A percentile compares a stretch with the other conserved stretches of the same genome.
Evolutionary conservation across 2,797 vertebrate species (phyloP).

Genomic region (Periophthalmus magnuspinnatus): DNA sequence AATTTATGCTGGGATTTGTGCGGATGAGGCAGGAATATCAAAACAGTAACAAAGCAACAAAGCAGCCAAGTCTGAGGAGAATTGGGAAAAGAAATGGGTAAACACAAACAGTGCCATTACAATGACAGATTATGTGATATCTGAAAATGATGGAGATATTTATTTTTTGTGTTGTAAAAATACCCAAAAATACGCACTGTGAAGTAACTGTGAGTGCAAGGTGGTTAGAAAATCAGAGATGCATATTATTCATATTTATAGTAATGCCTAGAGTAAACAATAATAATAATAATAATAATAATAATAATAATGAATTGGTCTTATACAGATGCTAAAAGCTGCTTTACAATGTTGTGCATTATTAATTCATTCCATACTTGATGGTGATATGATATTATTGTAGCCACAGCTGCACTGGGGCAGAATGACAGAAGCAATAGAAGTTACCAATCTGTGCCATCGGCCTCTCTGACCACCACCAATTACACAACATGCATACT

Average conservation of each 20-base stretch:
- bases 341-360: too few relatives aligned
- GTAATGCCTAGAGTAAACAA: background rate
- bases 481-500: too few relatives aligned
- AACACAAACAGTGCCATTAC: slow-evolving; percentile 8
- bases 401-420: too few relatives aligned
- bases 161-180: background rate
- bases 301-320: too few relatives aligned
- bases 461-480: too few relatives aligned
- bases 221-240: slow-evolving; percentile 3
- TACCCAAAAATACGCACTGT: background rate
- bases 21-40: slow-evolving; percentile 4
- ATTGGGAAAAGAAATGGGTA: background rate
- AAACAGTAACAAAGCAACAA: background rate
- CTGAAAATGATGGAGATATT: background rate
- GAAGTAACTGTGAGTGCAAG: background rate
- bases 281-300: too few relatives aligned
- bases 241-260: background rate
- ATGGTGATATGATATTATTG: too few relatives aligned
- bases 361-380: too few relatives aligned
- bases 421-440: too few relatives aligned
- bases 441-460: too few relatives aligned
- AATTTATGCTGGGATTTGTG: slow-evolving; percentile 14
- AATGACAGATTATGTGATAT: background rate
- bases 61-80: background rate
- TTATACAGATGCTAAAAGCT: too few relatives aligned